Evolutionary conservation across 2,797 vertebrate genomes (phyloP).

Genomic region (Sebastes iracundus): DNA sequence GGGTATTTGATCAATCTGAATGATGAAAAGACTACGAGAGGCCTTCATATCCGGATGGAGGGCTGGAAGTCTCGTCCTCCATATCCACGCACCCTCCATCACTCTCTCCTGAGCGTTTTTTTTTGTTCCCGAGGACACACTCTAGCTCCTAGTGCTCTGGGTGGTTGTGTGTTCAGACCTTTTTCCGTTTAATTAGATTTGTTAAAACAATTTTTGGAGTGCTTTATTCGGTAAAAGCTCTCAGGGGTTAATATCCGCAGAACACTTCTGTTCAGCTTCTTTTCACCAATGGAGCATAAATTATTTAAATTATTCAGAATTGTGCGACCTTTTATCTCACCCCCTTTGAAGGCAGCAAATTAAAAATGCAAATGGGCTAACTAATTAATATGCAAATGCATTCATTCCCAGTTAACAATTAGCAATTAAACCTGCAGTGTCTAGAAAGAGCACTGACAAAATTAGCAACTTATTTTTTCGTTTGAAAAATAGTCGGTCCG

Average conservation of each 20-base stretch:
- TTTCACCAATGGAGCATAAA: constrained; percentile 99
- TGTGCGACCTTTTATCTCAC: constrained; percentile 99
- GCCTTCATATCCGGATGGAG: constrained; percentile 78
- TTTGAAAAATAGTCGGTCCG: constrained; percentile 96
- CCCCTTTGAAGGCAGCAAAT: constrained; percentile 99
- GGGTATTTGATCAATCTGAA: constrained; percentile 81
- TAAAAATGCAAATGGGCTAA: constrained; percentile 99
- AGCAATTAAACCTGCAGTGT: constrained; percentile 99
- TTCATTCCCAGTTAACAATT: constrained; percentile 99
- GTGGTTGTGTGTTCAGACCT: constrained; percentile 85
- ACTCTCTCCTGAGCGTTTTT: constrained; percentile 71
- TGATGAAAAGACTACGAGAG: constrained; percentile 79
- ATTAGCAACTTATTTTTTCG: constrained; percentile 99
- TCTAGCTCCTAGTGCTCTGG: constrained; percentile 81
- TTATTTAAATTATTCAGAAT: constrained; percentile 99
- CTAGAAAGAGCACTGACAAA: constrained; percentile 99
- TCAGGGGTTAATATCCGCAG: constrained; percentile 99
- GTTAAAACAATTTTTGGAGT: constrained; percentile 91
- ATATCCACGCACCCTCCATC: constrained; percentile 71
- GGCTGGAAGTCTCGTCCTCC: constrained; percentile 77
- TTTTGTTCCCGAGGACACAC: constrained; percentile 81
- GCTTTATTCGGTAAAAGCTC: constrained; percentile 90
- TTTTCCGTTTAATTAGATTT: constrained; percentile 91
- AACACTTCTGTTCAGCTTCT: constrained; percentile 99
- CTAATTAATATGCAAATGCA: constrained; percentile 99